phyloP scores from a whole-genome alignment of 2,113 vertebrate genomes.

The Upupa epops region DNA sequence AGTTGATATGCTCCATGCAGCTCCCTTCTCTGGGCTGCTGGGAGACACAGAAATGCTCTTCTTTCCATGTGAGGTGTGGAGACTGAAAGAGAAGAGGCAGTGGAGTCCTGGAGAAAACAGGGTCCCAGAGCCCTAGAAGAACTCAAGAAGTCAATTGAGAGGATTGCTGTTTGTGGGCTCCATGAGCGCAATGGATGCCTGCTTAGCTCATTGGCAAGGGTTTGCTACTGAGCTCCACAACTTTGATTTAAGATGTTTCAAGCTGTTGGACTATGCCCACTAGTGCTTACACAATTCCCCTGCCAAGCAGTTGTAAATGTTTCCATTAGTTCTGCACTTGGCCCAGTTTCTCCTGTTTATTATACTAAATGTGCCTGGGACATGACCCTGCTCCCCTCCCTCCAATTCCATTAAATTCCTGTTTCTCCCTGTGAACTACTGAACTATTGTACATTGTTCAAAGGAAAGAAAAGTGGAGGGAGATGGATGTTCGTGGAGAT shows the following conservation, averaged over 20 bases:
- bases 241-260: constrained; percentile 24
- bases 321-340: not conserved
- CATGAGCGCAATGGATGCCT: not conserved
- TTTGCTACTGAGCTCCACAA: not conserved
- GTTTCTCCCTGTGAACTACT: not conserved
- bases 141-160: not conserved
- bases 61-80: accelerated
- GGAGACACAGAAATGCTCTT: not conserved
- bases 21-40: not conserved
- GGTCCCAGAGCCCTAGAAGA: not conserved
- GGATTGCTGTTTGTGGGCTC: too few species aligned
- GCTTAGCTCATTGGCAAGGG: not conserved
- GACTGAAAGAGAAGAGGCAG: not conserved
- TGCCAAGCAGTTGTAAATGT: constrained; percentile 1
- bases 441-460: not conserved
- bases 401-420: not conserved
- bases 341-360: constrained; percentile 11
- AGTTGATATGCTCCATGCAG: not conserved
- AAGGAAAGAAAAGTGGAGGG: not conserved
- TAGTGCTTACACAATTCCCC: not conserved
- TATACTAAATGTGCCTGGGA: not conserved
- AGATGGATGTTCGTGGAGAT: not conserved
- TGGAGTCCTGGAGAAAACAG: not conserved
- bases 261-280: not conserved
- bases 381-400: not conserved